Evolutionary conservation across 1,140 invertebrate genomes (phyloP).

Genomic region (Lordiphosa mommai): DNA sequence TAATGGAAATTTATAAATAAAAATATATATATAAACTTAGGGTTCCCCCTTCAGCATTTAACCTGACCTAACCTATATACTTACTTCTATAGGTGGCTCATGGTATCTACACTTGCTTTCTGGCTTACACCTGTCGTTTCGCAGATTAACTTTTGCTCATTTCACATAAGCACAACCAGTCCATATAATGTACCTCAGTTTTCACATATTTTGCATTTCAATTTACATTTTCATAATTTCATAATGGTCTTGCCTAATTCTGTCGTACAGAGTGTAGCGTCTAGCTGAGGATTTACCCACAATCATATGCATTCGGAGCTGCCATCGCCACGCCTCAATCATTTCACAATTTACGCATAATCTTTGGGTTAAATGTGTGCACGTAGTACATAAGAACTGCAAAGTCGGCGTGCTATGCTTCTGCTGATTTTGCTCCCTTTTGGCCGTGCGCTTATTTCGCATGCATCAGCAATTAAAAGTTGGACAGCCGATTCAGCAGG

Average conservation of each 20-base stretch:
- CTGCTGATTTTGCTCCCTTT: neutral
- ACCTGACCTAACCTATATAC: too few relatives aligned
- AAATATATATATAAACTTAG: too few relatives aligned
- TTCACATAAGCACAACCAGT: neutral
- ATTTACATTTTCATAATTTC: conserved; percentile 64
- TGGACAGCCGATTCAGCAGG: conserved; percentile 59
- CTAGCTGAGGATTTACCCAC: neutral
- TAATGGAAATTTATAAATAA: too few relatives aligned
- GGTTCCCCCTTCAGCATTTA: too few relatives aligned
- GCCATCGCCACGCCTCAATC: neutral
- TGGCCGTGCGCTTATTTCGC: conserved; percentile 17
- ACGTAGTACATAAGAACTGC: conserved; percentile 11
- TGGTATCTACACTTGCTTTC: neutral
- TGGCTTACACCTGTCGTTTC: too few relatives aligned
- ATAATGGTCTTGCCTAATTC: conserved; percentile 58
- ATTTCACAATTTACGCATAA: conserved; percentile 9
- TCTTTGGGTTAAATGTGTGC: conserved; percentile 22
- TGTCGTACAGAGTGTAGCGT: neutral
- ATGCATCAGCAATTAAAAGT: conserved; percentile 70
- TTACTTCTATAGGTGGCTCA: too few relatives aligned
- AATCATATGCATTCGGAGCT: neutral
- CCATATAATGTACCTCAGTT: conserved; percentile 7
- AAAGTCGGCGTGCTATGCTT: conserved; percentile 4
- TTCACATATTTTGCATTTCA: conserved; percentile 25
- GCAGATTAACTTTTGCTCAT: neutral